Percentiles rank a stretch among this genome's conserved stretches.
Conservation (phyloP, 2,888 invertebrate species). For the Drosophila paracracens region DNA sequence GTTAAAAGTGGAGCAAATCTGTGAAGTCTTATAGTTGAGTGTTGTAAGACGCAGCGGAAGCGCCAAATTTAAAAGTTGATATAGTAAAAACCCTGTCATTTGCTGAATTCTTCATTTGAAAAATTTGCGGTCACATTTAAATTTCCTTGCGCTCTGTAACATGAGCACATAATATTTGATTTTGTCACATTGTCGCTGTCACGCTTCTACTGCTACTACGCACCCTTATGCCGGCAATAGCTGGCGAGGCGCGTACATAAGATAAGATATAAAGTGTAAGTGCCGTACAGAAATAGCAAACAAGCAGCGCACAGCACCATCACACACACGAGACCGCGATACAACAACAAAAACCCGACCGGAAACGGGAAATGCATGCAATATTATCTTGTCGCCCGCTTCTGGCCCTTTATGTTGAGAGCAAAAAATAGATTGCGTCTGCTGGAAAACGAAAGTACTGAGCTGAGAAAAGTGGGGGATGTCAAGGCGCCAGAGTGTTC, state of each 20-base stretch:
- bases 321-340: conserved; percentile 17
- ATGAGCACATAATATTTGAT: conserved; percentile 50
- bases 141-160: not conserved
- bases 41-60: not conserved
- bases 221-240: conserved; percentile 28
- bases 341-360: conserved; percentile 44
- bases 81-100: not conserved
- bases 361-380: conserved; percentile 73
- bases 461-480: not conserved
- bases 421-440: conserved; percentile 16
- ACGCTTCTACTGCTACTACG: conserved; percentile 25
- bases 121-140: not conserved
- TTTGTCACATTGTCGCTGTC: conserved; percentile 52
- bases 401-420: conserved; percentile 16
- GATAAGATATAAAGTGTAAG: conserved; percentile 67
- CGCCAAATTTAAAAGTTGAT: conserved; percentile 1
- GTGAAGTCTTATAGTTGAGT: not conserved
- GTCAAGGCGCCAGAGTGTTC: conserved; percentile 10
- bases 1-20: conserved; percentile 9
- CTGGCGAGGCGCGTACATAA: conserved; percentile 32
- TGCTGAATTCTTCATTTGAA: not conserved
- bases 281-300: conserved; percentile 65
- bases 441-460: conserved; percentile 18
- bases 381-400: conserved; percentile 63
- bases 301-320: conserved; percentile 35